A percentile compares a stretch with the other conserved stretches of the same genome.
These are phyloP conservation scores for Tychaedon coryphoeus DNA, from an alignment of 2,113 vertebrate genomes.

Conservation along the genomic window DNA sequence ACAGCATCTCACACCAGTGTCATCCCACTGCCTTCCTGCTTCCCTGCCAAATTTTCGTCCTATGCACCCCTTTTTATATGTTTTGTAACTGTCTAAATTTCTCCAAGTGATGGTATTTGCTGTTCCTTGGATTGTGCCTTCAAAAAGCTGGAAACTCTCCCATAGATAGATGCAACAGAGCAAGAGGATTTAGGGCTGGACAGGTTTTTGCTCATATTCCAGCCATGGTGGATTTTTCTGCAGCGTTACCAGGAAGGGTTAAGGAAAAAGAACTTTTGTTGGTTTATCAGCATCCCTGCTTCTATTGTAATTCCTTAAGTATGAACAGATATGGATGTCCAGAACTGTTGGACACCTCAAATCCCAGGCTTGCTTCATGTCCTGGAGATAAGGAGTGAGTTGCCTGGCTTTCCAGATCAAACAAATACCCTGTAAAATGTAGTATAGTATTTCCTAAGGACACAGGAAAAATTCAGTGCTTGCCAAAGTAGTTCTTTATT, in stretches of 20 bases:
- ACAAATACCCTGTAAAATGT: neutral
- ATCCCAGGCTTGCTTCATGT: neutral
- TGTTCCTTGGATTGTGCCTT: neutral
- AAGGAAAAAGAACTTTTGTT: neutral
- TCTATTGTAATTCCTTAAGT: neutral
- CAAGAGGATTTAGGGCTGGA: neutral
- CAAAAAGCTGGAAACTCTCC: neutral
- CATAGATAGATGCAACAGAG: neutral
- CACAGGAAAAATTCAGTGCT: neutral
- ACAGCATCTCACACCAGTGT: neutral
- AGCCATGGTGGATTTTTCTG: neutral
- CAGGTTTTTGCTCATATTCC: neutral
- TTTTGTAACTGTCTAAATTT: neutral
- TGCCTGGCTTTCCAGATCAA: neutral
- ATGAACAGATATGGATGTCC: neutral
- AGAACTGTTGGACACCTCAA: neutral
- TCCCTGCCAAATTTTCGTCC: neutral
- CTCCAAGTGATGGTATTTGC: neutral
- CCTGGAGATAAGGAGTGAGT: conserved; percentile 18
- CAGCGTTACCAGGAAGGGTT: neutral
- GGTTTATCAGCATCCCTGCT: neutral
- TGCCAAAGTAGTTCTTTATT: neutral
- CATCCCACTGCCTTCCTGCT: neutral
- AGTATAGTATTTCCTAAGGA: neutral
- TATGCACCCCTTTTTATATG: neutral